Evolutionary conservation across 2,113 vertebrate species (phyloP), one percentile per base, ranked within the genome.

Genomic region (Mola mola): DNA sequence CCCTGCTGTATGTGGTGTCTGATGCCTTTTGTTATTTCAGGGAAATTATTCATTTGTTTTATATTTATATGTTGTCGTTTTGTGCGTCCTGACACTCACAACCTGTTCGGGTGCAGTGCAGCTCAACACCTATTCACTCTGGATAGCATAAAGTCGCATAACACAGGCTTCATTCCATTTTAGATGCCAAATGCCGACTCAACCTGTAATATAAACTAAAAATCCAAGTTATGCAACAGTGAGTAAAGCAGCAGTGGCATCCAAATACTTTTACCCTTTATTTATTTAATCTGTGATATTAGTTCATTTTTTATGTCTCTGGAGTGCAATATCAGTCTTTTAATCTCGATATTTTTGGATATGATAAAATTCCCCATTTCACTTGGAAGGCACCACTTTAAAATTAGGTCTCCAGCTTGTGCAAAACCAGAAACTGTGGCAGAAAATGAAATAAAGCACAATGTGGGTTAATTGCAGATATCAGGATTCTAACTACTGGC

Each of bases 21-120:
- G 24, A 61, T 61, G 34, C 37, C 38, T 37, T 25, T 72, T 2
- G 59, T 62, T 55, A 33, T 66, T 66, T 86, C 72, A 73, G 71
- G 71, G 74, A 83, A 68, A 63, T 50, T 0, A 6, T 83, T 78
- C 4, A 33, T 66, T 53, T 66, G 51, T 66, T 75, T 66, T 60
- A 48, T 75, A 50, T 77, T 21, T 69, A 67, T 70, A 8, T 40
- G 36, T 66, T 59, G 26, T 66, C 42, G 20, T 44, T 48, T 58
- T 69, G 2, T 48, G 25, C 22, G 12, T 72, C 16, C 41, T 22
- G 16, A 17, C 15, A 6, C 24, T 26, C 6, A 13, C 0, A 21
- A 11, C 1, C 17, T 6, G 8, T 43, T 33, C 29, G 42, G 52
- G 16, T 67, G 28, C 1, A 1, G 36, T 36, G 51, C 34, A 53